Base-by-base conservation (phyloP, 2,797 vertebrate species). In the Melanotaenia trifasciata region DNA sequence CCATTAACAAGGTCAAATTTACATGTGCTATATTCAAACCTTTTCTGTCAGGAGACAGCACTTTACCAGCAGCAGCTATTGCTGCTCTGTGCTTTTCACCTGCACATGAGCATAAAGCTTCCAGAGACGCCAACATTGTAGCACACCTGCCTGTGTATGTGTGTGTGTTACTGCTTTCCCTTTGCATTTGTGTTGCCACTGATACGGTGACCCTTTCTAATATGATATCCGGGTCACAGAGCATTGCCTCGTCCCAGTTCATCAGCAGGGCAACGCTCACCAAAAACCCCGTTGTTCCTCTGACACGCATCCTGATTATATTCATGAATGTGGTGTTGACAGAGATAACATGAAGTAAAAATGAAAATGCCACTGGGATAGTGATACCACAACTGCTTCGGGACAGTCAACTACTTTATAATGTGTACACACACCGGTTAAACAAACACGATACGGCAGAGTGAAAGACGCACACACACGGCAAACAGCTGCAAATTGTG, bases 211-310 rank as follows among this genome's bases (percentile, higher is more conserved):
- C 76, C 85, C 71, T 67, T 70, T 47, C 38, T 70, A 67, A 81
- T 16, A 82, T 71, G 76, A 54, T 76, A 85, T 89, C 83, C 89
- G 84, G 90, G 90, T 89, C 89, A 90, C 64, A 20, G 86, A 90
- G 87, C 87, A 89, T 84, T 40, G 62, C 38, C 13, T 68, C 11
- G 0, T 74, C 79, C 68, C 6, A 24, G 86, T 84, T 90, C 84
- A 87, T 58, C 79, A 74, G 74, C 70, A 22, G 81, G 86, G 51
- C 80, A 80, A 9, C 12, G 5, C 69, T 66, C 38, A 56, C 79
- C 58, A 65, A 64, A 75, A 53, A 3, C 16, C 28, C 58, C 60
- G 32, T 74, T 78, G 78, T 87, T 43, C 53, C 20, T 13, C 4
- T 74, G 72, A 86, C 82, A 86, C 58, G 35, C 82, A 87, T 66